A percentile compares a stretch with the other conserved stretches of the same genome.
Evolutionary conservation across 2,888 invertebrate genomes (phyloP).

Genomic region (Cylindroiulus punctatus): DNA sequence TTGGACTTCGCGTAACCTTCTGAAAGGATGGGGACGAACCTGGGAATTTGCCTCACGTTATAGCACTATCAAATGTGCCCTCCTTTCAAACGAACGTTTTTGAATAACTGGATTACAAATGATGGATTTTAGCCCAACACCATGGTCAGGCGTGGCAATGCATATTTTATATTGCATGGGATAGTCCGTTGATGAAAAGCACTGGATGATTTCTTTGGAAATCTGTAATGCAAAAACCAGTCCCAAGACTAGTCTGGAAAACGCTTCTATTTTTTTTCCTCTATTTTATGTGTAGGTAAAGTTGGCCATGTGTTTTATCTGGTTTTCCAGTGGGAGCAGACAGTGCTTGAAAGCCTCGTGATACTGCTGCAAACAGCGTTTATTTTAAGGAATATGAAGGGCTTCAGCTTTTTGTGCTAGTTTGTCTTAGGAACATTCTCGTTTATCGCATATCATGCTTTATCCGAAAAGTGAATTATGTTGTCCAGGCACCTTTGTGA

Average conservation of each 20-base stretch:
- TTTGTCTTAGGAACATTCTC: neutral
- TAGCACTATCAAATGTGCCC: no score
- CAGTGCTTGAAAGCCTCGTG: neutral
- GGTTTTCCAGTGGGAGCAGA: neutral
- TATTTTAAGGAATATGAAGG: conserved; percentile 4
- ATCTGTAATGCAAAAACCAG: neutral
- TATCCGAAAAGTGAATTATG: neutral
- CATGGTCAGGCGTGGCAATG: neutral
- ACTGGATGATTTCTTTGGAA: neutral
- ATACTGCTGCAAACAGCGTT: neutral
- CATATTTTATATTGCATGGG: neutral
- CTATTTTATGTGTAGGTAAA: neutral
- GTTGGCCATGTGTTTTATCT: conserved; percentile 15
- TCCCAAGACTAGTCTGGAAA: neutral
- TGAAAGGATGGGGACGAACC: neutral
- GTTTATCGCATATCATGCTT: conserved; percentile 1
- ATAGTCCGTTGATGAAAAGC: neutral
- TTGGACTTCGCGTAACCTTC: neutral
- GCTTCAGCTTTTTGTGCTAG: neutral
- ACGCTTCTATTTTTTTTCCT: neutral
- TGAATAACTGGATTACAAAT: no score
- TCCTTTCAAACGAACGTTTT: no score
- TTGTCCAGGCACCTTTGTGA: neutral
- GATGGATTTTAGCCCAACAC: neutral
- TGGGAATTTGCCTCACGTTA: no score